Base-by-base conservation (phyloP, 2,888 invertebrate genomes). In the Macroteleia sp. region DNA sequence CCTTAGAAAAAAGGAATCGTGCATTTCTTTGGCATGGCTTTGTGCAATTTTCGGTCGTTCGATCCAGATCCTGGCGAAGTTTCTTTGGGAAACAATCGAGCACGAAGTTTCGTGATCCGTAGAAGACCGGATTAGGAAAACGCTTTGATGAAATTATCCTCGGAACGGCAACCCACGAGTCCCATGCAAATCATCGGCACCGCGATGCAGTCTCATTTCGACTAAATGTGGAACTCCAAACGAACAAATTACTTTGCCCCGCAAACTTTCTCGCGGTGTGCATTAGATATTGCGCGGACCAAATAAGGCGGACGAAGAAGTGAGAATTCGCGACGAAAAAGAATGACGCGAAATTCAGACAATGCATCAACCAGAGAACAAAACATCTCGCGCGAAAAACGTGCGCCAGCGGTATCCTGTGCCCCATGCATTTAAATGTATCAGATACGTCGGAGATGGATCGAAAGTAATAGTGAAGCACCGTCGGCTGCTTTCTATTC, bases 61-160 rank as follows among this genome's bases (percentile, higher is more conserved):
- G 50, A 57, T 73, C 57, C 73, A 66, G 57, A 73, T 66, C 32
- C 52, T 30, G 64, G 34, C 57, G 5, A 3, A 59, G 64, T 77
- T 71, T 59, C 70, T 64, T 59, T 50, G 64, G 70, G 50, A 64
- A 77, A 77, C 64, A 71, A 61, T 77, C 16, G 57, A 19, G 71
- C 77, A 77, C 77, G 77, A 77, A 70, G 66, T 71, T 70, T 77
- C 77, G 77, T 77, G 77, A 71, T 77, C 70, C 46, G 59, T 48
- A 41, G 57, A 56, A 62, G 57, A 64, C 56, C 71, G 77, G 71
- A 77, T 71, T 71, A 71, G 77, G 77, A 66, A 61, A 71, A 67
- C 62, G 61, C 32, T 71, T 71, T 77, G 71, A 67, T 61, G 71
- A 67, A 71, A 77, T 71, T 67, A 66, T 59, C 64, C 46, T 50